Conservation (phyloP, 2,797 vertebrate genomes). For the Urophycis tenuis region DNA sequence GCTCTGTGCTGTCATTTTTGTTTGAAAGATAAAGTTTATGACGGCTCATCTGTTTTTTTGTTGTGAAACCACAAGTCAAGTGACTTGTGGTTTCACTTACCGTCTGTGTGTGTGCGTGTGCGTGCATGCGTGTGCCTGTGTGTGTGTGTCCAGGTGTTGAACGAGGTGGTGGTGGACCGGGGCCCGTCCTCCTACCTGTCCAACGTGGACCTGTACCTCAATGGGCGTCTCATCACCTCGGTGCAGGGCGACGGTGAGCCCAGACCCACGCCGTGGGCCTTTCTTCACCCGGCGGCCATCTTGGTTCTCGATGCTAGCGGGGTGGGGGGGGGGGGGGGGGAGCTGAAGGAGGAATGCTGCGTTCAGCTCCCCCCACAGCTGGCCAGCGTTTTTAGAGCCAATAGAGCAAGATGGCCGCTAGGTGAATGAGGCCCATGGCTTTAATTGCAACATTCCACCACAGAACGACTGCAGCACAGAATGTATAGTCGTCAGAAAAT, state of each 20-base stretch:
- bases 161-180: conserved; percentile 79
- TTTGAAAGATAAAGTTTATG: not conserved
- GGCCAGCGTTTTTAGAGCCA: too few relatives aligned
- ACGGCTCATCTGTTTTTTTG: not conserved
- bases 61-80: too few relatives aligned
- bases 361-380: not conserved
- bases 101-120: not conserved
- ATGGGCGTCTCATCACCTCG: conserved; percentile 78
- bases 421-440: not conserved
- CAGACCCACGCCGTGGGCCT: not conserved
- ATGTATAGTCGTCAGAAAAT: not conserved
- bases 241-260: conserved; percentile 76
- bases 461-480: not conserved
- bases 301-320: not conserved
- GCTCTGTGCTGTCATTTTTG: not conserved
- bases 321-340: too few relatives aligned
- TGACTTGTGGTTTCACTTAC: not conserved
- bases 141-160: conserved; percentile 65
- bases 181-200: conserved; percentile 79
- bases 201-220: conserved; percentile 77
- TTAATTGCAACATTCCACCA: not conserved
- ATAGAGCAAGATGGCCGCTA: too few relatives aligned
- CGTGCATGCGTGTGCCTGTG: conserved; percentile 3
- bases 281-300: not conserved
- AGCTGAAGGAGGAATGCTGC: too few relatives aligned